phyloP scores from a whole-genome alignment of 2,888 invertebrate species.

The Phaonia tiefii region DNA sequence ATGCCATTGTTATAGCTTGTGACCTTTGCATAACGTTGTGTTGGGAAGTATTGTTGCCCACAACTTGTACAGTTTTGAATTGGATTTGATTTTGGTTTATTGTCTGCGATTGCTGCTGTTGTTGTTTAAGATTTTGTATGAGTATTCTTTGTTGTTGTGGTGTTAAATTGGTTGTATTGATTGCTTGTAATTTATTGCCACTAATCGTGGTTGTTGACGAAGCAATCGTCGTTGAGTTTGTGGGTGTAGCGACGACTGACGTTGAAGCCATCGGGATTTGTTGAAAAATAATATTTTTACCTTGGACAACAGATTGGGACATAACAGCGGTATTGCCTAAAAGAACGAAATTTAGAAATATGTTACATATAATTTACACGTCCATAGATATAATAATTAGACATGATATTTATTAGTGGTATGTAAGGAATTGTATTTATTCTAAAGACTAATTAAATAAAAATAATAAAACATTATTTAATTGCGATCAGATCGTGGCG shows the following conservation, averaged over 20 bases:
- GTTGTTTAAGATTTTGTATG: slow-evolving; percentile 78
- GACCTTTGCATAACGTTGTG: slow-evolving; percentile 55
- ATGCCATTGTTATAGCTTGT: slow-evolving; percentile 58
- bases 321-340: slow-evolving; percentile 74
- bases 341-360: too few species aligned
- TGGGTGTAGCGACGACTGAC: slow-evolving; percentile 53
- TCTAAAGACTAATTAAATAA: too few species aligned
- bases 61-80: slow-evolving; percentile 70
- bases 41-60: slow-evolving; percentile 64
- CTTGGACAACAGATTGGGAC: slow-evolving; percentile 67
- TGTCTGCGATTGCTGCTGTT: slow-evolving; percentile 68
- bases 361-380: too few species aligned
- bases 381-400: too few species aligned
- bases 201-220: slow-evolving; percentile 55
- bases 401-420: too few species aligned
- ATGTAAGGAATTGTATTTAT: too few species aligned
- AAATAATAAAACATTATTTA: too few species aligned
- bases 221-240: slow-evolving; percentile 61
- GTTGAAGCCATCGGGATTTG: slow-evolving; percentile 61
- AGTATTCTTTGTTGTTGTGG: slow-evolving; percentile 78
- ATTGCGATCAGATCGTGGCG: too few species aligned
- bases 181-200: slow-evolving; percentile 73
- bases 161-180: slow-evolving; percentile 76
- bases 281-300: slow-evolving; percentile 68
- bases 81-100: slow-evolving; percentile 72